These are phyloP conservation scores for Bombus superbus DNA, from an alignment of 1,140 invertebrate genomes.

Conservation along the genomic window DNA sequence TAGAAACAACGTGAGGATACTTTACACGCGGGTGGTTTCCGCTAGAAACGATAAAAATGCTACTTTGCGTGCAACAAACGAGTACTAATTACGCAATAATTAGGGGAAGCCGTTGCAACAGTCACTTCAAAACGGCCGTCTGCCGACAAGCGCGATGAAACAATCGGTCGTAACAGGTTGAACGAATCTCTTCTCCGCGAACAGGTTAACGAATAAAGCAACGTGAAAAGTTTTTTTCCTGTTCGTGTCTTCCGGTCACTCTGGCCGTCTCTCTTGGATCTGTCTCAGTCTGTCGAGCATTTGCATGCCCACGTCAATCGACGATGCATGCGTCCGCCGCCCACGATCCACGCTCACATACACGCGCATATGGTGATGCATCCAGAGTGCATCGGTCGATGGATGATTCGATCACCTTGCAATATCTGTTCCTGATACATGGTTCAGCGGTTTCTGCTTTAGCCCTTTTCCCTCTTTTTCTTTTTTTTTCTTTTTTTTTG, in stretches of 20 bases:
- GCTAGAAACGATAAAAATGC: not conserved
- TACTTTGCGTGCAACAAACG: not conserved
- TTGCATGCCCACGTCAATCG: conserved; percentile 29
- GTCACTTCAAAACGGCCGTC: not conserved
- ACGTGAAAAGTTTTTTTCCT: not conserved
- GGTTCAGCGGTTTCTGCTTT: conserved; percentile 2
- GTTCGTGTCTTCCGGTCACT: conserved; percentile 22
- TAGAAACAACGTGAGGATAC: not conserved
- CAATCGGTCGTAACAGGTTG: conserved; percentile 11
- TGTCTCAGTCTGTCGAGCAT: not conserved
- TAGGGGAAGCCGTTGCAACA: not conserved
- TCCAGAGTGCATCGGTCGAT: conserved; percentile 14
- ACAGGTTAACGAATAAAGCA: conserved; percentile 40
- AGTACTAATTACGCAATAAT: not conserved
- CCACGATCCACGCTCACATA: conserved; percentile 3
- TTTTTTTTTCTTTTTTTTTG: not conserved
- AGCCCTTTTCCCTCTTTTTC: not conserved
- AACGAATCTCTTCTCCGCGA: not conserved
- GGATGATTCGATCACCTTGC: conserved; percentile 23
- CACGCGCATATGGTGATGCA: not conserved
- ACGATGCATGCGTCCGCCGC: not conserved
- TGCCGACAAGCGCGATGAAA: not conserved
- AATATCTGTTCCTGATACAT: not conserved
- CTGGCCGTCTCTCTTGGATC: not conserved
- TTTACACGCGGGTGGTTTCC: not conserved